Evolutionary conservation across 2,888 invertebrate genomes (phyloP), one percentile per base, ranked within the genome.

Genomic region (Xestia rhomboidea): DNA sequence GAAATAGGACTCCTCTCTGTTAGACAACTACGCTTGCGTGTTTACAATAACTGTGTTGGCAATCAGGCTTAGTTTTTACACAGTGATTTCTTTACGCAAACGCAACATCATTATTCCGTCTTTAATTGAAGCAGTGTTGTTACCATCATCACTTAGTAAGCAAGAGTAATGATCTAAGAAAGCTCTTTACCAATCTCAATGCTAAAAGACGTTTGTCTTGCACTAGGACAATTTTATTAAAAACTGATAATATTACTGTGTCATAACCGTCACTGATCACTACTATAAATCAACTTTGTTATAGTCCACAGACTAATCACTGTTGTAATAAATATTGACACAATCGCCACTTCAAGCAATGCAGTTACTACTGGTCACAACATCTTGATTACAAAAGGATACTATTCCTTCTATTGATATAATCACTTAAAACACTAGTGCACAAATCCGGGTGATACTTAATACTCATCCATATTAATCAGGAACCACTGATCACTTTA

Each of bases 1-100:
- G 13, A 54, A 2, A 6, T 15, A 5, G 0, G 1, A 0, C n/a
- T n/a, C 15, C 6, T 27, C 0, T 15, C n/a, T 27, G 2, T 27
- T 27, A 34, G 3, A n/a, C 21, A 13, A 70, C 13, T 18, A 46
- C 21, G 30, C 30, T 30, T 70, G 21, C 13, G 30, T 30, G 18
- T 44, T 70, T 70, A 24, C 1, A 30, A 44, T 13, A 34, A n/a
- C n/a, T 0, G 13, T n/a, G 44, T 71, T 44, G 13, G 7, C 18
- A 18, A 24, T 69, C 15, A 68, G 24, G 68, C 7, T 18, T 30
- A 8, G 11, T 68, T 30, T 30, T 24, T 41, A 18, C 27, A 10
- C 24, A 68, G 15, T 30, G 10, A 21, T 71, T 34, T 13, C 18
- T 24, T 68, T 24, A 44, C 44, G 7, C 3, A 13, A 44, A 13